phyloP scores from a whole-genome alignment of 37 sponge, comb jelly and placozoan genomes.

The Beroe ovata region DNA sequence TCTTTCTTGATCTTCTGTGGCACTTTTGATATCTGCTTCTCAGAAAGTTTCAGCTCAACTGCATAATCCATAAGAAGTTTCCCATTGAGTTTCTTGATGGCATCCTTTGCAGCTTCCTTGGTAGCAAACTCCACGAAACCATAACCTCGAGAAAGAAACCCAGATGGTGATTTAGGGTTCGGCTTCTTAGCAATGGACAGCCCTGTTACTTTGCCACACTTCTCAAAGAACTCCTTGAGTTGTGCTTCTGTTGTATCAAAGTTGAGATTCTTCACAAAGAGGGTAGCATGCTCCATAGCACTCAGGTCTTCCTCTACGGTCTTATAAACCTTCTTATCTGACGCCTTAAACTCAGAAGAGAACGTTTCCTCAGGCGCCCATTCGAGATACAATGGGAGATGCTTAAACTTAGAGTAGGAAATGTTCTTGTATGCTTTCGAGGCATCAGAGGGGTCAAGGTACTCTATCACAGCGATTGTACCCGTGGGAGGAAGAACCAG shows the following conservation, averaged over 20 bases:
- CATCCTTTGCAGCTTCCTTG: conserved; percentile 72
- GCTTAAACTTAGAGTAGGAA: conserved; percentile 87
- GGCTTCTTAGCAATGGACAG: conserved; percentile 72
- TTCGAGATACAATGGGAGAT: conserved; percentile 91
- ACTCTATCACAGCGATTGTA: conserved; percentile 90
- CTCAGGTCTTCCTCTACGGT: conserved; percentile 9
- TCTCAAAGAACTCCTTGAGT: conserved; percentile 72
- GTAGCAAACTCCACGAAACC: conserved; percentile 86
- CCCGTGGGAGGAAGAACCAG: conserved; percentile 89
- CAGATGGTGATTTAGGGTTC: conserved; percentile 71
- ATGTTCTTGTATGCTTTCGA: conserved; percentile 79
- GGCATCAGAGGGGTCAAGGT: conserved; percentile 74
- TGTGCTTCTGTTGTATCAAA: conserved; percentile 81
- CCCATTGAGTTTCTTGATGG: conserved; percentile 81
- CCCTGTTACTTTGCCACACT: conserved; percentile 35
- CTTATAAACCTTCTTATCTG: conserved; percentile 36
- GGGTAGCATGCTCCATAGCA: conserved; percentile 68
- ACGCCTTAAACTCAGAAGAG: conserved; percentile 28
- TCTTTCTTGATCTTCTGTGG: conserved; percentile 25
- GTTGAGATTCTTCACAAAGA: conserved; percentile 96
- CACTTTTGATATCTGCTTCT: conserved; percentile 54
- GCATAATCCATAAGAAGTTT: conserved; percentile 78
- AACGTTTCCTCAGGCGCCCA: conserved; percentile 89
- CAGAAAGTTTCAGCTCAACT: conserved; percentile 79
- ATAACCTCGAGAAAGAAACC: conserved; percentile 88